Evolutionary conservation across 2,113 vertebrate genomes (phyloP).

Genomic region (Microtus oregoni): DNA sequence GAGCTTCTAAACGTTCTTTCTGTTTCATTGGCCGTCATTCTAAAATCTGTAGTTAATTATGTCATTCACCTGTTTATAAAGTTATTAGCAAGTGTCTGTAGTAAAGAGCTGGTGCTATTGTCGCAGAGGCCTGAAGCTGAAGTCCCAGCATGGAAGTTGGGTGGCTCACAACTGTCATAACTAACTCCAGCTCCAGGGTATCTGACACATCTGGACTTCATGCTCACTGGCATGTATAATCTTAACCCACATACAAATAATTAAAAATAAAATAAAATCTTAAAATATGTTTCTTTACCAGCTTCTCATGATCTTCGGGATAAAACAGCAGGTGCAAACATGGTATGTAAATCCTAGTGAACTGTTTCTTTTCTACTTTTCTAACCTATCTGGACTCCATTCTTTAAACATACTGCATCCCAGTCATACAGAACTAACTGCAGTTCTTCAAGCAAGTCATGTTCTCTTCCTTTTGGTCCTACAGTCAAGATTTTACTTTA

Average conservation of each 20-base stretch:
- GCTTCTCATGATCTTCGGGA: conserved; percentile 4
- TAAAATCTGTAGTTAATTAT: conserved; percentile 38
- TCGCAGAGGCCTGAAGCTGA: not conserved
- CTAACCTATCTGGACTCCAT: conserved; percentile 20
- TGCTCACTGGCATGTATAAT: not conserved
- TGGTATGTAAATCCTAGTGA: not conserved
- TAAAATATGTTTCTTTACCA: not conserved
- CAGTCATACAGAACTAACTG: conserved; percentile 36
- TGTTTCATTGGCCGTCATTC: conserved; percentile 5
- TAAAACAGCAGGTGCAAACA: not conserved
- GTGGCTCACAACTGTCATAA: not conserved
- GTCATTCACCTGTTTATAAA: conserved; percentile 14
- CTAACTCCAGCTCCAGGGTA: not conserved
- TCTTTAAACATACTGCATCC: conserved; percentile 54
- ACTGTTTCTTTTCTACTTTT: not conserved
- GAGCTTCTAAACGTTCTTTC: conserved; percentile 26
- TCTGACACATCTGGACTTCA: not conserved
- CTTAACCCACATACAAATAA: not conserved
- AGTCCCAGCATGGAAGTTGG: not conserved
- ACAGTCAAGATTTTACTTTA: conserved; percentile 4
- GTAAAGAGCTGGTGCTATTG: not conserved
- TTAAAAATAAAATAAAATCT: not conserved
- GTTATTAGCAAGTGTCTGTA: not conserved
- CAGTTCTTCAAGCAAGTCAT: conserved; percentile 32
- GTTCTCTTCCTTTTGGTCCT: not conserved